A percentile compares a stretch with the other conserved stretches of the same genome.
phyloP scores from a whole-genome alignment of 2,113 vertebrate genomes.

The Motacilla alba region DNA sequence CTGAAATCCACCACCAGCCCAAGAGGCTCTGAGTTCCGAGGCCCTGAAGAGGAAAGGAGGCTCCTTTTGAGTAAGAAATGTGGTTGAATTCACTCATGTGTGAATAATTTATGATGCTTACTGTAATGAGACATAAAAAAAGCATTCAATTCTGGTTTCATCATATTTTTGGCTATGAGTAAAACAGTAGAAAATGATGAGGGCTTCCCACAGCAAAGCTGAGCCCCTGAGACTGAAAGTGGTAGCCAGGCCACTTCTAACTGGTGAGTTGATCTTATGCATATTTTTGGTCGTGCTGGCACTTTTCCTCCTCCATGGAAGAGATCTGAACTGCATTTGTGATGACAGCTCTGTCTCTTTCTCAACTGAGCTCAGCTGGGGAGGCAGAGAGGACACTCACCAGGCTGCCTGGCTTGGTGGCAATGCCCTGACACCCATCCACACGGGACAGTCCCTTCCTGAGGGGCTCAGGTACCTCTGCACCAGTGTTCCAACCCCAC shows the following conservation, averaged over 20 bases:
- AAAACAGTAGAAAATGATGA: slow-evolving; percentile 2
- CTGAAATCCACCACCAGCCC: neutral
- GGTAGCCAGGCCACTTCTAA: slow-evolving; percentile 21
- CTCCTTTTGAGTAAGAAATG: slow-evolving; percentile 37
- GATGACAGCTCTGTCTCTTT: neutral
- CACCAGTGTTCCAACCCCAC: neutral
- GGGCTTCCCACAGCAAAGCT: slow-evolving; percentile 35
- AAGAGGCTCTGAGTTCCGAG: neutral
- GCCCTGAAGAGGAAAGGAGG: neutral
- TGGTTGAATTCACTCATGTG: neutral
- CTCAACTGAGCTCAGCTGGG: neutral
- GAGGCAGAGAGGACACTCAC: neutral
- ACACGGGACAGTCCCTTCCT: fast-evolving
- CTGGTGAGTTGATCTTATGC: neutral
- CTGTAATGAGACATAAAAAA: slow-evolving; percentile 38
- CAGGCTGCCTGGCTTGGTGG: neutral
- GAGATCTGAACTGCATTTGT: neutral
- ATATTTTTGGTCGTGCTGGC: neutral
- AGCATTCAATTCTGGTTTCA: slow-evolving; percentile 31
- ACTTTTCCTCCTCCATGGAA: neutral
- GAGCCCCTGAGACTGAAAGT: neutral
- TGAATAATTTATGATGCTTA: slow-evolving; percentile 49
- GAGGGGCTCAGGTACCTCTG: neutral
- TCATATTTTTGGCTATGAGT: slow-evolving; percentile 45
- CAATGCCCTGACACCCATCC: fast-evolving